A percentile compares a stretch with the other conserved stretches of the same genome.
Conservation (phyloP, 2,113 vertebrate genomes). For the Ailurus styani region DNA sequence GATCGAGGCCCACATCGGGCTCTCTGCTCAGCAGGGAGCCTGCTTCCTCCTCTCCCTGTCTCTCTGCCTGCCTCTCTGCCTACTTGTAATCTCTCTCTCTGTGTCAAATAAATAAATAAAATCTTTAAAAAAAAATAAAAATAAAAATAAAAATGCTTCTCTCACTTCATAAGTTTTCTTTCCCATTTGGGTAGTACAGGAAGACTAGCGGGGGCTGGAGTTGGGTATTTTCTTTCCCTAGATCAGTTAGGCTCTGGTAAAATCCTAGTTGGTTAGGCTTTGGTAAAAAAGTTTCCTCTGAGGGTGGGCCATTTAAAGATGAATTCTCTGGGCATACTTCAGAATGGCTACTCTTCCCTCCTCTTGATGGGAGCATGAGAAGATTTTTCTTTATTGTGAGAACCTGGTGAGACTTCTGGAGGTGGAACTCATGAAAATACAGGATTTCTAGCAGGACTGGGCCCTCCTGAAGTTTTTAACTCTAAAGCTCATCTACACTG, state of each 20-base stretch:
- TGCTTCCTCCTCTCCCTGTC: no score
- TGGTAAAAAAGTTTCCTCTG: background rate
- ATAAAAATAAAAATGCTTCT: background rate
- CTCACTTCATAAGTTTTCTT: background rate
- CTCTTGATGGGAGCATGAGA: background rate
- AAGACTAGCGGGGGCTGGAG: background rate
- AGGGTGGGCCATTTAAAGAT: background rate
- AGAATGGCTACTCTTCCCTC: background rate
- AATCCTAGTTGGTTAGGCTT: background rate
- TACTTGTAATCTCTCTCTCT: no score
- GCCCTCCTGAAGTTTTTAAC: background rate
- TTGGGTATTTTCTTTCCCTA: background rate
- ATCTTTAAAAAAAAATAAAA: no score
- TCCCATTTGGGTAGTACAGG: background rate
- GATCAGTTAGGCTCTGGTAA: background rate
- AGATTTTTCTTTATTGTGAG: background rate
- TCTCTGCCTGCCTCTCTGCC: no score
- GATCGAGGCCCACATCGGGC: no score
- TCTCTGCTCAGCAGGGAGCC: no score
- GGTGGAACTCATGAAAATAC: background rate
- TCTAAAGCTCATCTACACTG: background rate
- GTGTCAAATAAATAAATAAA: no score
- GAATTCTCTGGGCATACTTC: background rate
- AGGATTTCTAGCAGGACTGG: rapidly evolving
- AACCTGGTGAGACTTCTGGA: background rate